Evolutionary conservation across 1,140 invertebrate genomes (phyloP), one percentile per base, ranked within the genome.

Genomic region (Carcinoscorpius rotundicauda): DNA sequence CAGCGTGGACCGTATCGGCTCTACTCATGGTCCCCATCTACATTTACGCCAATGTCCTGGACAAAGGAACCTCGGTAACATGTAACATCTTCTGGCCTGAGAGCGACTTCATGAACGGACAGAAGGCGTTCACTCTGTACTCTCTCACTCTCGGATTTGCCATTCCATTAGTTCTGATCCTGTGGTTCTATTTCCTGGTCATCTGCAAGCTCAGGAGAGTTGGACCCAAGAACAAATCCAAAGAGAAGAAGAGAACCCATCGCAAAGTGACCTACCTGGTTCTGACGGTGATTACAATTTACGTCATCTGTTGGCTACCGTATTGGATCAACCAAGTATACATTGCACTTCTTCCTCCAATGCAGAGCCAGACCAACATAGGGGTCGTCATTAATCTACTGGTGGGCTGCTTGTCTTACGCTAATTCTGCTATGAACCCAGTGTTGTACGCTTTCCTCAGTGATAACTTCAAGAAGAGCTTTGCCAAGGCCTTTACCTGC

Each of bases 381-480:
- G 82, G 81, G 0, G 81, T 92, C 67, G 87, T 86, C 4, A 83
- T 89, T 0, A 91, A 91, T 71, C 78, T 95, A 3, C 80, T 93
- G 8, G 87, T 88, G 1, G 88, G 88, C 1, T 91, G 89, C 72
- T 81, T 99, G 61, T 91, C 89, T 64, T 99, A 99, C 77, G 92
- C 90, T 64, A 98, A 98, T 76, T 96, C 92, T 5, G 95, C 94
- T 3, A 89, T 98, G 79, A 98, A 98, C 79, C 96, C 95, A 5
- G 93, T 98, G 61, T 82, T 98, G 0, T 98, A 98, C 76, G 93
- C 95, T 2, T 95, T 95, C 72, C 80, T 95, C 0, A 91, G 87
- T 69, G 92, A 95, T 71, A 95, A 95, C 73, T 96, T 96, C 75
- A 93, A 93, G 75, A 95, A 95, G 78, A 93, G 90, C 73, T 96